Evolutionary conservation across 1,140 invertebrate genomes (phyloP).

Genomic region (Cydia fagiglandana): DNA sequence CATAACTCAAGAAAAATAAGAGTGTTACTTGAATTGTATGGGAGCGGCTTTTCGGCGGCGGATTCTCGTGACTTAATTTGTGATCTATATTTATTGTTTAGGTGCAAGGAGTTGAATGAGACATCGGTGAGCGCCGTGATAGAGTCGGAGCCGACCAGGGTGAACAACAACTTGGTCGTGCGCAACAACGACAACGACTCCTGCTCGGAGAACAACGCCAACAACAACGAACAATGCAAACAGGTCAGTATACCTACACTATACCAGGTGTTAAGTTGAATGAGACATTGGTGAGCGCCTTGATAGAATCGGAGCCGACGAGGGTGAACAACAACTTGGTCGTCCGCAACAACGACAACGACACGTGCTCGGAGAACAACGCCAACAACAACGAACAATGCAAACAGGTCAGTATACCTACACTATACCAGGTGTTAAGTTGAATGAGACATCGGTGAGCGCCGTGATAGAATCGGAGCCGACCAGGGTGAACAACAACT

Average conservation of each 20-base stretch:
- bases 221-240: slow-evolving; percentile 57
- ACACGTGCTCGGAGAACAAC: slow-evolving; percentile 57
- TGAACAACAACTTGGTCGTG: slow-evolving; percentile 53
- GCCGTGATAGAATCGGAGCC: slow-evolving; percentile 52
- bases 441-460: no score
- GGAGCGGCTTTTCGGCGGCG: no score
- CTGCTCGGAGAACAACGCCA: slow-evolving; percentile 57
- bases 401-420: slow-evolving; percentile 53
- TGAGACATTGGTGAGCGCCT: no score
- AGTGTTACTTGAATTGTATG: no score
- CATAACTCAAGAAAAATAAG: no score
- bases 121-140: slow-evolving; percentile 55
- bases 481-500: slow-evolving; percentile 50
- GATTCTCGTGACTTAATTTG: no score
- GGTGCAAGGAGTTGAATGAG: slow-evolving; percentile 67
- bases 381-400: slow-evolving; percentile 57
- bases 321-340: slow-evolving; percentile 52
- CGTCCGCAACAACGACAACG: slow-evolving; percentile 62
- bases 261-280: no score
- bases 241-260: slow-evolving; percentile 53
- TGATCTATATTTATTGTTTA: slow-evolving; percentile 34
- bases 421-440: no score
- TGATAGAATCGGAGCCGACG: slow-evolving; percentile 48
- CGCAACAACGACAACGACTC: slow-evolving; percentile 64
- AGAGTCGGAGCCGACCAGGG: slow-evolving; percentile 47